These are phyloP conservation scores for Melanocharis versteri DNA, from an alignment of 2,113 vertebrate genomes.

Conservation along the genomic window DNA sequence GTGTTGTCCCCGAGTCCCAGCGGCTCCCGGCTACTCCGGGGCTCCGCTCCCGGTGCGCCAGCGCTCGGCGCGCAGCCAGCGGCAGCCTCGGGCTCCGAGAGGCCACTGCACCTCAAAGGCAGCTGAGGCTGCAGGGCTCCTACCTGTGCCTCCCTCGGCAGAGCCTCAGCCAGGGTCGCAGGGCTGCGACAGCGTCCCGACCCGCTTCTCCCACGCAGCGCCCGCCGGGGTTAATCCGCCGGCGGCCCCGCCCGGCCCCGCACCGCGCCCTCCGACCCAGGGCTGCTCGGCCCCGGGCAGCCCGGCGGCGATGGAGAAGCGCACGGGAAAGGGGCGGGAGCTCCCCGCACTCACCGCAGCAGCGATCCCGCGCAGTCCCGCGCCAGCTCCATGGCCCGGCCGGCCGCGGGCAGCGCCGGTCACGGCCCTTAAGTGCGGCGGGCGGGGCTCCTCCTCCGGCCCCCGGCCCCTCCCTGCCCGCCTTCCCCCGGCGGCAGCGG, in stretches of 20 bases:
- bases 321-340: not conserved
- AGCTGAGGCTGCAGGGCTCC: accelerated
- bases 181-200: not conserved
- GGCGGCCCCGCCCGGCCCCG: not conserved
- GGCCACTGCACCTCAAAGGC: accelerated
- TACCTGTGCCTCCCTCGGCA: accelerated
- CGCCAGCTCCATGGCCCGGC: not conserved
- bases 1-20: accelerated
- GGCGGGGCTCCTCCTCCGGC: not conserved
- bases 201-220: not conserved
- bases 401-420: accelerated
- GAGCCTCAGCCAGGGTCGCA: accelerated
- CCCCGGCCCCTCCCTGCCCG: not conserved
- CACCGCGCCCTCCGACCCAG: not conserved
- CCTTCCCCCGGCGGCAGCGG: not conserved
- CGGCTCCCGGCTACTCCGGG: accelerated
- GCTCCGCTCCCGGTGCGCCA: not conserved
- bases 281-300: not conserved
- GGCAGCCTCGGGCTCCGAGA: not conserved
- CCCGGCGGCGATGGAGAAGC: not conserved
- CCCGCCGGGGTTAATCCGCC: not conserved
- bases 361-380: constrained; percentile 47
- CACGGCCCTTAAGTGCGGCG: not conserved
- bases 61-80: not conserved
- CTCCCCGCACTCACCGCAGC: constrained; percentile 50